Conservation (phyloP, 2,888 invertebrate species). For the Chymomyza amoena region DNA sequence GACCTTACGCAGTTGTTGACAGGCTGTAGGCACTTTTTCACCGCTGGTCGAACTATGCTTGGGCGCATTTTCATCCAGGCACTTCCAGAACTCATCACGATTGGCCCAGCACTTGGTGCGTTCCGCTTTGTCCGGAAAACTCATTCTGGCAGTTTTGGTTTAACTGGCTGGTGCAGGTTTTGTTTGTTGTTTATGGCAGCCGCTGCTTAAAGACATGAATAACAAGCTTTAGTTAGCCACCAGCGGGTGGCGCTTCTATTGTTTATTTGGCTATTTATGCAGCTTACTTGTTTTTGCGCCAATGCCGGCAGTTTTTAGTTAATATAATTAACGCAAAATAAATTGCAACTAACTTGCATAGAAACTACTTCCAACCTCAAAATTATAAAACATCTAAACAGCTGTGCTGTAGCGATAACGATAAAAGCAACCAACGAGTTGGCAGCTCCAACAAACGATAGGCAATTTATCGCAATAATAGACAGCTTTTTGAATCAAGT, state of each 20-base stretch:
- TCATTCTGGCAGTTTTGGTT: slow-evolving; percentile 80
- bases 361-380: slow-evolving; percentile 54
- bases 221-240: background rate
- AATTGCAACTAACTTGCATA: background rate
- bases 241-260: background rate
- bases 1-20: slow-evolving; percentile 84
- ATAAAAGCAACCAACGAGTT: background rate
- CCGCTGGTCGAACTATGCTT: slow-evolving; percentile 79
- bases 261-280: background rate
- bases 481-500: slow-evolving; percentile 2
- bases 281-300: background rate
- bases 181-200: slow-evolving; percentile 11
- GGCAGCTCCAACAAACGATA: background rate
- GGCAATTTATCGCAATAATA: slow-evolving; percentile 6
- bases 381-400: slow-evolving; percentile 57
- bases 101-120: slow-evolving; percentile 90
- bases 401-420: background rate
- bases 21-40: slow-evolving; percentile 81
- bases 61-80: slow-evolving; percentile 86
- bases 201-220: background rate
- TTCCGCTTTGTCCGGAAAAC: slow-evolving; percentile 89
- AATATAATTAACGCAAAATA: background rate
- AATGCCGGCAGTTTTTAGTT: background rate
- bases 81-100: slow-evolving; percentile 93
- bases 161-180: too few relatives aligned